A percentile compares a stretch with the other conserved stretches of the same genome.
Conservation (phyloP, 2,888 invertebrate species). For the Melieria picta region DNA sequence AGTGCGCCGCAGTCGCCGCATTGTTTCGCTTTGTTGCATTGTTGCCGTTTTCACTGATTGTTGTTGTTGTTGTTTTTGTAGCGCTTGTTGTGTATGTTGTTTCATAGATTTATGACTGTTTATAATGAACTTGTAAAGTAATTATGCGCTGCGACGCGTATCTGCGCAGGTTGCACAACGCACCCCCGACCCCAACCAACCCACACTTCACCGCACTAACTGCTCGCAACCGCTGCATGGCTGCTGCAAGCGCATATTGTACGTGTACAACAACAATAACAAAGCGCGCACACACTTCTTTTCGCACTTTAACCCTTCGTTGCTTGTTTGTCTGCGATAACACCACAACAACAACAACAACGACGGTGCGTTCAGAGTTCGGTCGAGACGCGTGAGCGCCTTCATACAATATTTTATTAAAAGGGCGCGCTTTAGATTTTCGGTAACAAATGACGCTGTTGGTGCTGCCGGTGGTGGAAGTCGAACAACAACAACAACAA, state of each 20-base stretch:
- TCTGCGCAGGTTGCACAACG: slow-evolving; percentile 31
- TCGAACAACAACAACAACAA: background rate
- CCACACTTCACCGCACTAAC: too few species aligned
- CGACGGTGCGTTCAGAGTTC: too few species aligned
- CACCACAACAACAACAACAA: too few species aligned
- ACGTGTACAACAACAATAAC: too few species aligned
- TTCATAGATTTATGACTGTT: slow-evolving; percentile 64
- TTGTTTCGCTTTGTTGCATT: slow-evolving; percentile 7
- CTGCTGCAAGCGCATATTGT: too few species aligned
- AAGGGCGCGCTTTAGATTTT: slow-evolving; percentile 40
- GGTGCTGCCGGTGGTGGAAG: slow-evolving; percentile 2
- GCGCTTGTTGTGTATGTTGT: slow-evolving; percentile 39
- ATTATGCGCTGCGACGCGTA: slow-evolving; percentile 60
- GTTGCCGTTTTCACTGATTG: slow-evolving; percentile 1
- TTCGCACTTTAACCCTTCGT: slow-evolving; percentile 51
- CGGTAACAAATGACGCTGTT: slow-evolving; percentile 38
- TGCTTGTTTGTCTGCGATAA: slow-evolving; percentile 33
- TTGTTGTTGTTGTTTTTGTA: slow-evolving; percentile 31
- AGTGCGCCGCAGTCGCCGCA: slow-evolving; percentile 3
- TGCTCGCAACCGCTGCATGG: too few species aligned
- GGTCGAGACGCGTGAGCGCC: too few species aligned
- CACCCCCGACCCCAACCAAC: background rate
- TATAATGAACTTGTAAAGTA: slow-evolving; percentile 67
- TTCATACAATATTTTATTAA: slow-evolving; percentile 13
- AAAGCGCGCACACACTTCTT: background rate